These are phyloP conservation scores for Formica aserva DNA, from an alignment of 2,888 invertebrate species.

Conservation along the genomic window DNA sequence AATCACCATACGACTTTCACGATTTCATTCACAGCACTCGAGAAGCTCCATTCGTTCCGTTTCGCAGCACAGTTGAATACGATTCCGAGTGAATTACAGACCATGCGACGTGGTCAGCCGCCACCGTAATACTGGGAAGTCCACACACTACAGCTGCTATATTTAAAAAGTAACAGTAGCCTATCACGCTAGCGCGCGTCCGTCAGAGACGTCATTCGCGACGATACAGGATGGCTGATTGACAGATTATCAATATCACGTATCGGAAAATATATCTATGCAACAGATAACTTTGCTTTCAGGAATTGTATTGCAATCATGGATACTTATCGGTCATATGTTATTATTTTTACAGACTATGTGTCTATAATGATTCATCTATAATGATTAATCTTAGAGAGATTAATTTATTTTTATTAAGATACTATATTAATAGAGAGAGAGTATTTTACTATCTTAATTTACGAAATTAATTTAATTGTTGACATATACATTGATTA, in stretches of 20 bases:
- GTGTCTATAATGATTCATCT: conserved; percentile 9
- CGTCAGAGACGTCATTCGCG: conserved; percentile 13
- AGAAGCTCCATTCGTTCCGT: not conserved
- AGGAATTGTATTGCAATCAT: not conserved
- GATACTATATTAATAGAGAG: not conserved
- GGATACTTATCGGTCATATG: conserved; percentile 15
- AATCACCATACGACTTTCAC: conserved; percentile 61
- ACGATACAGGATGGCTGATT: conserved; percentile 14
- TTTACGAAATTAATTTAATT: not conserved
- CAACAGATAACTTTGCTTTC: not conserved
- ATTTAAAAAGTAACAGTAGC: conserved; percentile 77
- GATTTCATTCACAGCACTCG: conserved; percentile 40
- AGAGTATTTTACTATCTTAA: no score
- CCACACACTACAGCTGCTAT: conserved; percentile 74
- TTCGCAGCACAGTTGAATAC: not conserved
- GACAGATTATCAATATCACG: conserved; percentile 20
- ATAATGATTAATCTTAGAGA: not conserved
- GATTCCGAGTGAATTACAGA: conserved; percentile 52
- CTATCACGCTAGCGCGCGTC: conserved; percentile 54
- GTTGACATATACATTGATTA: not conserved
- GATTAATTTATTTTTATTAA: not conserved
- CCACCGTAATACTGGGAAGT: conserved; percentile 76
- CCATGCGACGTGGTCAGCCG: conserved; percentile 76
- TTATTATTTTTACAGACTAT: not conserved
- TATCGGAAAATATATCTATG: not conserved